Conservation (phyloP, 2,797 vertebrate species). For the Periophthalmus magnuspinnatus region DNA sequence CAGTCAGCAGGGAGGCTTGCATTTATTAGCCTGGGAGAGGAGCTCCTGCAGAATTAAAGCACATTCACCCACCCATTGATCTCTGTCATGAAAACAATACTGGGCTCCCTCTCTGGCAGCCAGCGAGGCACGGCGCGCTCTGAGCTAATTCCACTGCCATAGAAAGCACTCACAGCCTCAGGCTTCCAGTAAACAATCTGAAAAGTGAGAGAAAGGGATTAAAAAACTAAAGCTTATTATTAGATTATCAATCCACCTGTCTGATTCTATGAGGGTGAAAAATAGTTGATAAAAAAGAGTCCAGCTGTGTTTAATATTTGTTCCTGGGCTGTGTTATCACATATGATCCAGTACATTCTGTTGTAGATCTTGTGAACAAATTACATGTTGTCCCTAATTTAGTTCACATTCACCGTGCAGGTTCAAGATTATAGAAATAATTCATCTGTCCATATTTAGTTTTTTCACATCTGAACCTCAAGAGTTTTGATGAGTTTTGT, state of each 20-base stretch:
- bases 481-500: too few relatives aligned
- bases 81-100: slow-evolving; percentile 85
- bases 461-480: background rate
- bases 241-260: slow-evolving; percentile 77
- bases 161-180: slow-evolving; percentile 72
- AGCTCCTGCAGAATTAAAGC: slow-evolving; percentile 83
- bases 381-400: slow-evolving; percentile 20
- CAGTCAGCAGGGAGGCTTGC: slow-evolving; percentile 84
- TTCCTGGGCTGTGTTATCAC: slow-evolving; percentile 50
- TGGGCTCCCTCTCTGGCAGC: slow-evolving; percentile 74
- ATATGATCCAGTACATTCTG: slow-evolving; percentile 50
- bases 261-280: slow-evolving; percentile 56
- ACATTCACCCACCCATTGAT: slow-evolving; percentile 84
- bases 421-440: background rate
- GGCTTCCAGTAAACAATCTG: slow-evolving; percentile 73
- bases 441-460: slow-evolving; percentile 4
- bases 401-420: background rate
- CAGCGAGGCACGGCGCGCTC: slow-evolving; percentile 69
- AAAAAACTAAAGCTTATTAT: slow-evolving; percentile 65
- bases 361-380: slow-evolving; percentile 27
- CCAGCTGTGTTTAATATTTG: slow-evolving; percentile 44
- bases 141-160: slow-evolving; percentile 73
- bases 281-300: slow-evolving; percentile 56
- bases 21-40: slow-evolving; percentile 86
- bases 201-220: slow-evolving; percentile 70